phyloP scores from a whole-genome alignment of 2,888 invertebrate genomes.

The Chymomyza caudatula region DNA sequence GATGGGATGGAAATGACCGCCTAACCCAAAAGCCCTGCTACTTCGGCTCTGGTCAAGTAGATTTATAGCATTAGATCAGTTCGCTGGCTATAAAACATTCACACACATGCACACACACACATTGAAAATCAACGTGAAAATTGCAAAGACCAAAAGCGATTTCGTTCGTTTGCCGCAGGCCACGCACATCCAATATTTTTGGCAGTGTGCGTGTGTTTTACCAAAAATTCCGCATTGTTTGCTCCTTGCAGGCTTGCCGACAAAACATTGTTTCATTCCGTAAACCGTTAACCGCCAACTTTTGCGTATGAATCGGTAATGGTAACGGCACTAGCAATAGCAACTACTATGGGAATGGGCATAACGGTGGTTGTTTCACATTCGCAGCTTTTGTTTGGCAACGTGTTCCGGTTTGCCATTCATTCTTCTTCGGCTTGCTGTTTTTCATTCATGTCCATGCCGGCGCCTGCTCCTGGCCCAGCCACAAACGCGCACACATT shows the following conservation, averaged over 20 bases:
- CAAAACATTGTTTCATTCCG: slow-evolving; percentile 63
- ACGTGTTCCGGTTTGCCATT: slow-evolving; percentile 54
- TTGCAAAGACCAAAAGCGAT: not conserved
- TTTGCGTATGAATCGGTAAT: not conserved
- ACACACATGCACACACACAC: not conserved
- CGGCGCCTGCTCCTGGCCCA: slow-evolving; percentile 34
- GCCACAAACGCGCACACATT: slow-evolving; percentile 42
- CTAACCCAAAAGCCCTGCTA: slow-evolving; percentile 51
- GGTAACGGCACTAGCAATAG: not conserved
- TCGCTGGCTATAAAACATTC: slow-evolving; percentile 50
- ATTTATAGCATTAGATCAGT: slow-evolving; percentile 60
- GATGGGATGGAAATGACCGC: slow-evolving; percentile 36
- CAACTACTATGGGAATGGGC: not conserved
- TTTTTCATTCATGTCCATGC: slow-evolving; percentile 5
- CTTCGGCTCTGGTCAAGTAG: slow-evolving; percentile 48
- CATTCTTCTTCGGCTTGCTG: slow-evolving; percentile 28
- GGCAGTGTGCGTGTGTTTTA: not conserved
- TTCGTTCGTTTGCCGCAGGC: not conserved
- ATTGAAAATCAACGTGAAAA: not conserved
- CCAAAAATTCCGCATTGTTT: slow-evolving; percentile 55
- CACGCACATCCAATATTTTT: not conserved
- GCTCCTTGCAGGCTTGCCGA: slow-evolving; percentile 40
- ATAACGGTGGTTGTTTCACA: slow-evolving; percentile 55
- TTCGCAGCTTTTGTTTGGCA: slow-evolving; percentile 29
- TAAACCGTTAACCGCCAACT: slow-evolving; percentile 40